A percentile compares a stretch with the other conserved stretches of the same genome.
Evolutionary conservation across 2,797 vertebrate genomes (phyloP).

Genomic region (Chelmon rostratus): DNA sequence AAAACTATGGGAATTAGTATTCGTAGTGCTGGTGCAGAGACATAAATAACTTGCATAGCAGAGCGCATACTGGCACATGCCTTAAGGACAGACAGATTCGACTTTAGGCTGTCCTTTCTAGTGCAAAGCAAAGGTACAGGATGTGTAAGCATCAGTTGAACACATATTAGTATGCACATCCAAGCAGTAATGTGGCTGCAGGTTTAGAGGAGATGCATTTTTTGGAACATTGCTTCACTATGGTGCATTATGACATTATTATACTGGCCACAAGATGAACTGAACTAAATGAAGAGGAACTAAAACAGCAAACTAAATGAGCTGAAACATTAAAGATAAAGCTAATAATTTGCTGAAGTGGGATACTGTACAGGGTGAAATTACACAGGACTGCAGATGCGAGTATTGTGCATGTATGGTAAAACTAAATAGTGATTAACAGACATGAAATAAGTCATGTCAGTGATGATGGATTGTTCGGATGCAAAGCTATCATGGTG

Average conservation of each 20-base stretch:
- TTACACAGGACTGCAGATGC: background rate
- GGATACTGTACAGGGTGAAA: background rate
- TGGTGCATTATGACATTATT: background rate
- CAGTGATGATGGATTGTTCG: background rate
- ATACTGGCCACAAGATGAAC: background rate
- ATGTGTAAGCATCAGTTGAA: constrained; percentile 11
- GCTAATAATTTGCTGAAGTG: constrained; percentile 8
- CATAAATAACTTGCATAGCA: constrained; percentile 63
- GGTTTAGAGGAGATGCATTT: constrained; percentile 17
- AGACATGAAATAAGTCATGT: background rate
- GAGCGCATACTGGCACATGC: constrained; percentile 34
- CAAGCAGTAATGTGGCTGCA: constrained; percentile 8
- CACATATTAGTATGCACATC: constrained; percentile 5
- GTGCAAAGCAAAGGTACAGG: background rate
- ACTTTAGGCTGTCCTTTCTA: background rate
- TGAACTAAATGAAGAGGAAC: too few relatives aligned
- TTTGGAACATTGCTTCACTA: background rate
- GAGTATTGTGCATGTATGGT: constrained; percentile 4
- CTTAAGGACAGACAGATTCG: constrained; percentile 21
- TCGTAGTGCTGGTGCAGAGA: constrained; percentile 59
- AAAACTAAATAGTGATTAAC: constrained; percentile 2
- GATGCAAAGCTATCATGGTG: background rate
- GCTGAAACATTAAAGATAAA: background rate
- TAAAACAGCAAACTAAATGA: background rate
- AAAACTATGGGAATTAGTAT: constrained; percentile 66